Percentiles rank a stretch among this genome's conserved stretches.
phyloP scores from a whole-genome alignment of 2,888 invertebrate species.

The Ophion costatus region DNA sequence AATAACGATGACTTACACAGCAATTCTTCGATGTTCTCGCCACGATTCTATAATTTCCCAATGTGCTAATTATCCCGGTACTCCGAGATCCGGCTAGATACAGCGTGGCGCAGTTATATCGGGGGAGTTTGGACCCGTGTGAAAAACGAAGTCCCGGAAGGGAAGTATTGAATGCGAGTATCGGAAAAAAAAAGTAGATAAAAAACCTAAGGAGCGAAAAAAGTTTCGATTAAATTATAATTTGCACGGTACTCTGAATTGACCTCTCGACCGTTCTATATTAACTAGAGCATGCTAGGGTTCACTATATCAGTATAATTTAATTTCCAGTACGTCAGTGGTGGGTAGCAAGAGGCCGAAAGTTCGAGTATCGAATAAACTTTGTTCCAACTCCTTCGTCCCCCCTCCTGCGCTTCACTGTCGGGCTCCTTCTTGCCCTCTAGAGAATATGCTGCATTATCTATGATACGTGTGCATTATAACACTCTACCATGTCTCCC shows the following conservation, averaged over 20 bases:
- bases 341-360: constrained; percentile 20
- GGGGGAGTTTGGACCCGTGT: too few species aligned
- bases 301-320: constrained; percentile 17
- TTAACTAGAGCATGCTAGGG: neutral
- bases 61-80: too few species aligned
- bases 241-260: constrained; percentile 13
- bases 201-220: neutral
- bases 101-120: too few species aligned
- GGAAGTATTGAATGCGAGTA: too few species aligned
- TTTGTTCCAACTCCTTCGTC: constrained; percentile 23
- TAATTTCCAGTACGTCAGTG: constrained; percentile 27
- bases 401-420: neutral
- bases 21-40: too few species aligned
- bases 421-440: neutral
- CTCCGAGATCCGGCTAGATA: too few species aligned
- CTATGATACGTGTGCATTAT: constrained; percentile 1
- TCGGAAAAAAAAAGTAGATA: neutral
- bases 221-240: constrained; percentile 19
- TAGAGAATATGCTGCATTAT: constrained; percentile 9
- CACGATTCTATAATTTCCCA: too few species aligned
- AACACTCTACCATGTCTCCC: neutral
- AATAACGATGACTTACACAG: too few species aligned
- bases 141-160: too few species aligned
- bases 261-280: constrained; percentile 11
- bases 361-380: constrained; percentile 38